Conservation (phyloP, 1,140 invertebrate species). For the Drosophila aff. region DNA sequence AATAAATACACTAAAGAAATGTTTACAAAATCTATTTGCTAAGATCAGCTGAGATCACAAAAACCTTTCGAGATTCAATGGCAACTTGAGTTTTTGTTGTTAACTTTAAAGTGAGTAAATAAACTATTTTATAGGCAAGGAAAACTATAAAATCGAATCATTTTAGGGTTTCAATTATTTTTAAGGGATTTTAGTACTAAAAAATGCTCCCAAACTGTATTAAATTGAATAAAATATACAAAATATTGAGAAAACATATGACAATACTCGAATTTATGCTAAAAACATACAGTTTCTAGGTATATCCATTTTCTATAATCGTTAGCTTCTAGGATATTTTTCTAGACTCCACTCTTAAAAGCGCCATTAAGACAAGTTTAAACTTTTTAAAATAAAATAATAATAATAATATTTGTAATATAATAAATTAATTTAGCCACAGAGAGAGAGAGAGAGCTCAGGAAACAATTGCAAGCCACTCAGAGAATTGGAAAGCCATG, state of each 20-base stretch:
- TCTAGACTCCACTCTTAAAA: too few relatives aligned
- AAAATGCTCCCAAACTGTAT: too few relatives aligned
- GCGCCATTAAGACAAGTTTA: too few relatives aligned
- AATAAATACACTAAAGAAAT: not conserved
- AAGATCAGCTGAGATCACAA: not conserved
- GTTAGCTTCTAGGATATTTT: too few relatives aligned
- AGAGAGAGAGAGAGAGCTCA: not conserved
- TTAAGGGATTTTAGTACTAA: not conserved
- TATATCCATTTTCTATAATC: too few relatives aligned
- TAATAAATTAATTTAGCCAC: not conserved
- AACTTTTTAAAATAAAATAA: too few relatives aligned
- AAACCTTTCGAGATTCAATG: not conserved
- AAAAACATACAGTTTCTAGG: too few relatives aligned
- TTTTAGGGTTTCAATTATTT: not conserved
- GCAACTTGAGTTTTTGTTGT: not conserved
- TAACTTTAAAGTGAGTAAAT: not conserved
- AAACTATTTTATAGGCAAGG: not conserved
- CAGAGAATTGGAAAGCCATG: not conserved
- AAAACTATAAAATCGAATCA: not conserved
- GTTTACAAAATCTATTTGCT: slow-evolving; percentile 6
- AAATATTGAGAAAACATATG: too few relatives aligned
- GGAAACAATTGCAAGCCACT: slow-evolving; percentile 2
- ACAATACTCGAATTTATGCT: too few relatives aligned
- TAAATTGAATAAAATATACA: too few relatives aligned
- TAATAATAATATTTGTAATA: not conserved